These are phyloP conservation scores for Taurulus bubalis DNA, from an alignment of 2,113 vertebrate genomes.

Conservation along the genomic window DNA sequence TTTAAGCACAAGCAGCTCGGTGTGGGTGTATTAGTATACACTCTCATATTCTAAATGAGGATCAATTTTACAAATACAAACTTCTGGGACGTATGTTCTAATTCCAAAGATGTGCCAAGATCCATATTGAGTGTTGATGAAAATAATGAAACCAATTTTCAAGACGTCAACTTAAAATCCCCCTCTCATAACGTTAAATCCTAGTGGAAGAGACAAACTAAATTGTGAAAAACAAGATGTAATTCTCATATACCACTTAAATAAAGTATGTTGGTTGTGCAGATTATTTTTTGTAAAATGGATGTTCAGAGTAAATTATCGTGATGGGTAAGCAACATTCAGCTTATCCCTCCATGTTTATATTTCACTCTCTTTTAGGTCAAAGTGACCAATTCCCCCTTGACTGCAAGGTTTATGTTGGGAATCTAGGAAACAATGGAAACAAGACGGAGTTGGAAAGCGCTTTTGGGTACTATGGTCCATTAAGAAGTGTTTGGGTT, in stretches of 20 bases:
- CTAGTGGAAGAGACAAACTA: background rate
- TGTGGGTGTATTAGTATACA: no score
- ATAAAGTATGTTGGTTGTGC: background rate
- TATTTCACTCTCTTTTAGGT: slow-evolving; percentile 61
- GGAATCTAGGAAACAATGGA: slow-evolving; percentile 98
- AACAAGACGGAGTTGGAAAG: slow-evolving; percentile 97
- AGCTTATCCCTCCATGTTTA: background rate
- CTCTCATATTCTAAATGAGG: background rate
- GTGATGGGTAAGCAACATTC: background rate
- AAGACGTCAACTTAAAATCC: background rate
- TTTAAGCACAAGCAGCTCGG: no score
- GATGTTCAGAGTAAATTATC: background rate
- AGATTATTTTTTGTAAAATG: background rate
- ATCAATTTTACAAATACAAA: background rate
- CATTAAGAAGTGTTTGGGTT: slow-evolving; percentile 97
- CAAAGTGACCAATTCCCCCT: slow-evolving; percentile 89
- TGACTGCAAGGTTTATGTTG: slow-evolving; percentile 99
- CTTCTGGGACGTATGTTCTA: background rate
- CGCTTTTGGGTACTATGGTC: slow-evolving; percentile 97
- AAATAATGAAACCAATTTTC: no score
- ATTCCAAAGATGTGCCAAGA: no score
- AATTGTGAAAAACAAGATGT: background rate
- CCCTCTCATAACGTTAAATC: background rate
- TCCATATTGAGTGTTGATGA: no score
- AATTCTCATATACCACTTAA: background rate